Conservation (phyloP, 2,113 vertebrate genomes). For the Synodontis membranacea region DNA sequence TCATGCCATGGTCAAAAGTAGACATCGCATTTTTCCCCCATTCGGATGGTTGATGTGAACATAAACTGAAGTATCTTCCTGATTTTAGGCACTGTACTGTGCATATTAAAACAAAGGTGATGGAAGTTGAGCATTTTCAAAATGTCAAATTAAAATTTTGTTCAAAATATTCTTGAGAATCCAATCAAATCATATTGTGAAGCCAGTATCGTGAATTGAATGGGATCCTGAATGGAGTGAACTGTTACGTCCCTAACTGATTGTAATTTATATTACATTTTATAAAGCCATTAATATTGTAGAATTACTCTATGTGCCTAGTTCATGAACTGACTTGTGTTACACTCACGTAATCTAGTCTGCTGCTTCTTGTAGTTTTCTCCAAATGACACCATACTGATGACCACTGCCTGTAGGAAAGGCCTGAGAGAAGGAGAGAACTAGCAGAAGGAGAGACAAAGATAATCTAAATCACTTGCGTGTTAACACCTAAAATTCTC, state of each 20-base stretch:
- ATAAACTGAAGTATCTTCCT: no score
- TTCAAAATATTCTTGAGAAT: background rate
- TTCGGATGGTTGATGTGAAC: no score
- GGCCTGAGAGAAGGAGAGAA: constrained; percentile 83
- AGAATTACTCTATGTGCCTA: background rate
- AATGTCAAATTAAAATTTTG: background rate
- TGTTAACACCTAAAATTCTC: background rate
- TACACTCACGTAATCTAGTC: constrained; percentile 77
- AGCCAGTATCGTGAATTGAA: background rate
- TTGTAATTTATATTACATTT: background rate
- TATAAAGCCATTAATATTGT: background rate
- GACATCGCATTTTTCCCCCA: no score
- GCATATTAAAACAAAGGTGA: background rate
- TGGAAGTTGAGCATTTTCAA: background rate
- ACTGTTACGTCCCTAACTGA: background rate
- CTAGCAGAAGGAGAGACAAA: constrained; percentile 61
- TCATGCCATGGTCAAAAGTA: no score
- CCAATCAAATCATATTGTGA: background rate
- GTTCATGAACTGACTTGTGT: background rate
- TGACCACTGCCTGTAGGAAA: constrained; percentile 86
- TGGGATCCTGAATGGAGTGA: background rate
- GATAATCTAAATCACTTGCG: background rate
- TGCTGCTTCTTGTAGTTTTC: constrained; percentile 84
- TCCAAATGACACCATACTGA: constrained; percentile 86
- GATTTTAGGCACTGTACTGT: no score